Percentiles rank a stretch among this genome's conserved stretches.
Conservation (phyloP, 2,797 vertebrate species). For the Bovichtus diacanthus region DNA sequence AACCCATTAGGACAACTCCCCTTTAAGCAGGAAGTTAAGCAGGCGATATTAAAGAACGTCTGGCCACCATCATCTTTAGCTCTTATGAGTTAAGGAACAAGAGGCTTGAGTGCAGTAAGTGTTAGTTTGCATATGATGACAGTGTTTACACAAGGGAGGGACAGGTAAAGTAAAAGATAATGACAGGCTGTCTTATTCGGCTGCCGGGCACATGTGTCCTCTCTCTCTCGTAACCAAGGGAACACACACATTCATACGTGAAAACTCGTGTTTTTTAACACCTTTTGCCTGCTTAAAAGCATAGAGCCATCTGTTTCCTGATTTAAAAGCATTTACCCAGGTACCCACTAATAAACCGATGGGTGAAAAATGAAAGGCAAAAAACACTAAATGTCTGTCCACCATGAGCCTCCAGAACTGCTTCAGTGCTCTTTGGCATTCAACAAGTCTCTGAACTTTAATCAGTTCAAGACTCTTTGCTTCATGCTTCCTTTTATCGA, state of each 20-base stretch:
- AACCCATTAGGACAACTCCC: background rate
- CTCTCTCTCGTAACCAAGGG: constrained; percentile 17
- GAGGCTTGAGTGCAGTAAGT: constrained; percentile 37
- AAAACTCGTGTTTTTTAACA: constrained; percentile 24
- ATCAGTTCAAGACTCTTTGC: background rate
- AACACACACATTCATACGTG: constrained; percentile 22
- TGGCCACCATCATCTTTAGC: background rate
- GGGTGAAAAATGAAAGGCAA: constrained; percentile 3
- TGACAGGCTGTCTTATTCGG: constrained; percentile 54
- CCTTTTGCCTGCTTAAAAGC: background rate
- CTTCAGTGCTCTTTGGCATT: background rate
- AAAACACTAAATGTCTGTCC: background rate
- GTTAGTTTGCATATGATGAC: constrained; percentile 64
- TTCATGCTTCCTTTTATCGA: constrained; percentile 14
- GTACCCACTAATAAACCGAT: background rate
- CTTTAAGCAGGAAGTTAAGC: constrained; percentile 6
- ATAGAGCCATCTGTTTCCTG: constrained; percentile 39
- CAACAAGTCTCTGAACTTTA: background rate
- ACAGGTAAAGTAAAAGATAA: constrained; percentile 57
- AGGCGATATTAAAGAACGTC: background rate
- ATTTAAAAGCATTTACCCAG: constrained; percentile 4
- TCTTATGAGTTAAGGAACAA: constrained; percentile 16
- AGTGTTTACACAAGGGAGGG: constrained; percentile 56
- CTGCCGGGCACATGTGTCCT: constrained; percentile 54
- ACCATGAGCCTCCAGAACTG: background rate